Evolutionary conservation across 2,113 vertebrate genomes (phyloP).

Genomic region (Formicarius rufipectus): DNA sequence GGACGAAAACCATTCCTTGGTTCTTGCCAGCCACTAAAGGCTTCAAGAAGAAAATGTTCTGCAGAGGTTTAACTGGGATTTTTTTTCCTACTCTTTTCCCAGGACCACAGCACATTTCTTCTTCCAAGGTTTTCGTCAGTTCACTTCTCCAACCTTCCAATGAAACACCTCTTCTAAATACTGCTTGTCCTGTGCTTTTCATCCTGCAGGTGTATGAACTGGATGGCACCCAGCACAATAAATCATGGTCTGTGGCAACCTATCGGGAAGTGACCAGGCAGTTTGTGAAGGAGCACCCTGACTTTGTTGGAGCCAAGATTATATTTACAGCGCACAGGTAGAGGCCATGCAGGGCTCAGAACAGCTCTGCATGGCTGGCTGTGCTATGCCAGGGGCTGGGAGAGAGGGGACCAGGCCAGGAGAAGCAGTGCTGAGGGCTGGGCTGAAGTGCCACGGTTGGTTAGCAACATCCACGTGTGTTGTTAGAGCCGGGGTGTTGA

Average conservation of each 20-base stretch:
- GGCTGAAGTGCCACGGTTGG: not conserved
- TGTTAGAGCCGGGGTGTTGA: fast-evolving
- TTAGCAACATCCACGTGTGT: fast-evolving
- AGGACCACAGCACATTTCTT: not conserved
- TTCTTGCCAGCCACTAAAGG: not conserved
- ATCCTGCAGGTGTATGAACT: slow-evolving; percentile 84
- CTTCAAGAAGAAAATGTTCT: not conserved
- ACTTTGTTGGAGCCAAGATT: slow-evolving; percentile 83
- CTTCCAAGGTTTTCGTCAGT: not conserved
- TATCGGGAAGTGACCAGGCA: slow-evolving; percentile 75
- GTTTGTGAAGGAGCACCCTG: slow-evolving; percentile 79
- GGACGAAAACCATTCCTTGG: not conserved
- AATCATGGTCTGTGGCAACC: slow-evolving; percentile 77
- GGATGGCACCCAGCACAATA: slow-evolving; percentile 76
- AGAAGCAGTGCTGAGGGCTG: not conserved
- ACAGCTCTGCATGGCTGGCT: fast-evolving
- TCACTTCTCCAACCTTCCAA: not conserved
- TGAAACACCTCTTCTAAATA: not conserved
- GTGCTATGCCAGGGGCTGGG: fast-evolving
- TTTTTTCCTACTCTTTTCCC: not conserved
- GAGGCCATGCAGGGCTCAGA: not conserved
- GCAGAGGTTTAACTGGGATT: not conserved
- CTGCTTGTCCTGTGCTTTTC: not conserved
- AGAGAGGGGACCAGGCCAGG: not conserved
- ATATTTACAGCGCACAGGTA: slow-evolving; percentile 78